These are phyloP conservation scores for Drosophila ogumai DNA, from an alignment of 1,140 invertebrate species.

Conservation along the genomic window DNA sequence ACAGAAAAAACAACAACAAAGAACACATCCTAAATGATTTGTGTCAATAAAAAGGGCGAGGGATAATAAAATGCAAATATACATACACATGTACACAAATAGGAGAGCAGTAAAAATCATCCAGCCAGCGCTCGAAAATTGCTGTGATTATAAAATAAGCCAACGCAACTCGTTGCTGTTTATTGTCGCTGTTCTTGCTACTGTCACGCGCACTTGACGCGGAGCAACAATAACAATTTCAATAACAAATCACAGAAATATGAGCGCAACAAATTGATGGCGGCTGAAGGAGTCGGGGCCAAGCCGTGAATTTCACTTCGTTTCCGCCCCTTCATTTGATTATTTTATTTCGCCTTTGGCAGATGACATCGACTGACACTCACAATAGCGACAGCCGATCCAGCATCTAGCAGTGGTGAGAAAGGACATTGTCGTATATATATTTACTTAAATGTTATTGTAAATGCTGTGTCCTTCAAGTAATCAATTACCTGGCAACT, in stretches of 20 bases:
- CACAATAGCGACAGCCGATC: slow-evolving; percentile 30
- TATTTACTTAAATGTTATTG: not conserved
- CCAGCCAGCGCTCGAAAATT: slow-evolving; percentile 41
- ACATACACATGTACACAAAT: not conserved
- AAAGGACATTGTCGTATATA: not conserved
- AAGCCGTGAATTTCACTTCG: slow-evolving; percentile 17
- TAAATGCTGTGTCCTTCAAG: too few relatives aligned
- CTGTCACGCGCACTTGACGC: slow-evolving; percentile 53
- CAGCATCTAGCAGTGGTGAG: slow-evolving; percentile 10
- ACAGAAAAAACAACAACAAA: not conserved
- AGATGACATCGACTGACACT: slow-evolving; percentile 70
- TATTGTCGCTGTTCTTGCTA: slow-evolving; percentile 24
- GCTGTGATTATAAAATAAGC: slow-evolving; percentile 74
- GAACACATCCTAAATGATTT: slow-evolving; percentile 63
- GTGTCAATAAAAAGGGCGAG: slow-evolving; percentile 68
- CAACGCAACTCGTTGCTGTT: slow-evolving; percentile 33
- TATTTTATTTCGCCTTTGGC: slow-evolving; percentile 30
- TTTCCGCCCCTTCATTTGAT: slow-evolving; percentile 23
- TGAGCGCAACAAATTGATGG: slow-evolving; percentile 20
- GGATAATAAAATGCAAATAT: slow-evolving; percentile 69
- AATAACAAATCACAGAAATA: slow-evolving; percentile 65
- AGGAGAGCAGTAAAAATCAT: not conserved
- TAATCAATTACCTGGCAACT: not conserved
- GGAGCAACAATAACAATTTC: slow-evolving; percentile 68
- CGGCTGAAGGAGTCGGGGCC: not conserved